Evolutionary conservation across 2,113 vertebrate species (phyloP), one percentile per base, ranked within the genome.

Genomic region (Manacus vitellinus): DNA sequence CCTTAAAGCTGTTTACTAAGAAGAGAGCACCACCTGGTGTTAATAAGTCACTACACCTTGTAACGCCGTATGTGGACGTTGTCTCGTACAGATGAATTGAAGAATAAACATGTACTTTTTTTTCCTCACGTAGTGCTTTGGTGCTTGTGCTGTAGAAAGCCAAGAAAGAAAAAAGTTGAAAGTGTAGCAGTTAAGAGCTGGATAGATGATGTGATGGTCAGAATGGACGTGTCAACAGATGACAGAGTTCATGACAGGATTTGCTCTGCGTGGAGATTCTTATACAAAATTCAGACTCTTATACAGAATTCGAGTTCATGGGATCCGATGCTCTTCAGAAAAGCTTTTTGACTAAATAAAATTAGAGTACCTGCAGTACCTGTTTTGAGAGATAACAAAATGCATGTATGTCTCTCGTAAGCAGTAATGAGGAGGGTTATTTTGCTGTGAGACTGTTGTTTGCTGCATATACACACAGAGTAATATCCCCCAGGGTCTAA

Each of bases 21-120:
- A 98, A 88, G 82, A 98, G 97, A 98, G 98, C 98, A 97, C 98
- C 97, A 98, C 94, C 98, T 98, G 96, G 98, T 97, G 98, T 98
- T 96, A 74, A 47, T 52, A 84, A 95, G n/a, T 86, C 83, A 81
- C 68, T 74, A 68, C 88, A 90, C 88, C 89, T 94, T 54, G 24
- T n/a, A 47, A 21, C 19, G 6, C 44, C 10, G 4, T 18, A 8
- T 6, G 24, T 8, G 80, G 77, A 41, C 1, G 1, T 46, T 54
- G 33, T 47, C 44, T 59, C 1, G 0, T 49, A 1, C 2, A 24
- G 20, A 21, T 30, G 21, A 52, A 46, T 4, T 54, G 30, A 44
- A 52, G 31, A 78, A 37, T 9, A 44, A 62, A 14, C 1, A 2
- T 3, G 27, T 6, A 22, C 6, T 5, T 56, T 49, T 14, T 31